Evolutionary conservation across 1,140 invertebrate species (phyloP).

Genomic region (Colletes gigas): DNA sequence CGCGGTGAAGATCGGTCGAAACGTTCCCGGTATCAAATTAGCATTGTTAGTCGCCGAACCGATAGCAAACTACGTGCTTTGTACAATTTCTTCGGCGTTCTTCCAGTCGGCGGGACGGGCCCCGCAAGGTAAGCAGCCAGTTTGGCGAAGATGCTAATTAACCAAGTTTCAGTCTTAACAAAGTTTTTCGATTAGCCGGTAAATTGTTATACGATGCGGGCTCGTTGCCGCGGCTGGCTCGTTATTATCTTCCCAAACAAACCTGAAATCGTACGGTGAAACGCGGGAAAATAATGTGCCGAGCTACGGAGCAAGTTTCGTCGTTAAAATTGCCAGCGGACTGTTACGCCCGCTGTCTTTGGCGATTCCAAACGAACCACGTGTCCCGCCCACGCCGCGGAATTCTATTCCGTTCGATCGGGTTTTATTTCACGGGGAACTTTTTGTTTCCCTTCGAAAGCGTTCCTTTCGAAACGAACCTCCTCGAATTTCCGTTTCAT

Average conservation of each 20-base stretch:
- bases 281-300: slow-evolving; percentile 73
- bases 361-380: not conserved
- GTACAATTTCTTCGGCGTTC: slow-evolving; percentile 64
- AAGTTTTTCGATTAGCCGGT: slow-evolving; percentile 80
- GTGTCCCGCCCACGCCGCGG: no score
- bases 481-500: no score
- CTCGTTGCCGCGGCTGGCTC: slow-evolving; percentile 57
- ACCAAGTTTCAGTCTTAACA: slow-evolving; percentile 77
- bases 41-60: slow-evolving; percentile 57
- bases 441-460: no score
- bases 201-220: slow-evolving; percentile 77
- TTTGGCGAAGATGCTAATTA: slow-evolving; percentile 79
- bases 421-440: no score
- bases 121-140: slow-evolving; percentile 62
- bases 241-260: slow-evolving; percentile 75
- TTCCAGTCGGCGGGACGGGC: slow-evolving; percentile 45
- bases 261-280: slow-evolving; percentile 71
- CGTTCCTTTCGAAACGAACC: no score
- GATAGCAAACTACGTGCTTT: slow-evolving; percentile 61
- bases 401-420: no score
- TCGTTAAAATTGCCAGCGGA: slow-evolving; percentile 71
- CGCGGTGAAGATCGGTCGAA: no score
- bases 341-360: slow-evolving; percentile 49
- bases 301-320: slow-evolving; percentile 70
- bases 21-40: slow-evolving; percentile 34